phyloP scores from a whole-genome alignment of 2,888 invertebrate genomes.

The Uloborus plumipes region DNA sequence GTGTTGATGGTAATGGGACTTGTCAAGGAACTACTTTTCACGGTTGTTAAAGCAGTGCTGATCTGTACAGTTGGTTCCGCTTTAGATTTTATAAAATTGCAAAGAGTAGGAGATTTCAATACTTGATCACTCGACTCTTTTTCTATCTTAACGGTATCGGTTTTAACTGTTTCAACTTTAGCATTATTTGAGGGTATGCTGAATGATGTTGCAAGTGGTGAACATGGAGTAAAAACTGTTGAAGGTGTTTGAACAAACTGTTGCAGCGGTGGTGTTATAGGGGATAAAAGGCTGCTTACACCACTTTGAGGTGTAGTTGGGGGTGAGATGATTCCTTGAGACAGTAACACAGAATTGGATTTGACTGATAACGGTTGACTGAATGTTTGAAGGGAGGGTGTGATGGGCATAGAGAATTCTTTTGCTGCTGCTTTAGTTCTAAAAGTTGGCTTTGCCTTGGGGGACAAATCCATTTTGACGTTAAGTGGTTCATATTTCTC shows the following conservation, averaged over 20 bases:
- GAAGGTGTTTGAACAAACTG: constrained; percentile 42
- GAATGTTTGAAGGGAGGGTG: constrained; percentile 35
- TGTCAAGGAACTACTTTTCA: constrained; percentile 44
- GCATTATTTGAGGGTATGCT: constrained; percentile 13
- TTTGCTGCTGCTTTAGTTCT: constrained; percentile 69
- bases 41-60: constrained; percentile 41
- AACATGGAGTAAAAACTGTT: constrained; percentile 44
- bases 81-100: constrained; percentile 44
- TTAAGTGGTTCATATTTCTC: constrained; percentile 81
- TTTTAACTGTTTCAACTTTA: constrained; percentile 18
- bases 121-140: constrained; percentile 29
- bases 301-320: constrained; percentile 42
- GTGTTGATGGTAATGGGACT: constrained; percentile 33
- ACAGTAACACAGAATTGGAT: constrained; percentile 31
- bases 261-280: constrained; percentile 35
- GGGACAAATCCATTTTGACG: constrained; percentile 54
- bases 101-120: constrained; percentile 23
- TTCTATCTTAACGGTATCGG: not conserved
- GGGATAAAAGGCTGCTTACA: constrained; percentile 27
- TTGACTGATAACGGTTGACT: constrained; percentile 35
- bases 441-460: constrained; percentile 66
- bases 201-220: constrained; percentile 38
- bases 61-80: constrained; percentile 31
- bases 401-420: constrained; percentile 67
- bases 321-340: constrained; percentile 42